A percentile compares a stretch with the other conserved stretches of the same genome.
These are phyloP conservation scores for Fukomys damarensis DNA, from an alignment of 2,113 vertebrate genomes.

Conservation along the genomic window DNA sequence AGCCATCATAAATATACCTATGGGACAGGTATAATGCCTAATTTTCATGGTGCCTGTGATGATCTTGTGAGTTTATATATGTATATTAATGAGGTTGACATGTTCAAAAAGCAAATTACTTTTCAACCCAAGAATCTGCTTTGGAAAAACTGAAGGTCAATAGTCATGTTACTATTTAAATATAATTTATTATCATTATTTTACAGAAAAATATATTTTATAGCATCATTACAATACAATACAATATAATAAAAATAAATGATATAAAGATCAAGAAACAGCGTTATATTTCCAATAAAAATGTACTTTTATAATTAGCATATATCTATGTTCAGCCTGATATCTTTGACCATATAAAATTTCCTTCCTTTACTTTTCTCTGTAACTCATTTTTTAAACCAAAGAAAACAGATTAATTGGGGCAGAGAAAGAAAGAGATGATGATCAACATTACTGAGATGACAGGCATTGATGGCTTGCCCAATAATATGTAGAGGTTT, in stretches of 20 bases:
- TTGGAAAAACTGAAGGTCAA: not conserved
- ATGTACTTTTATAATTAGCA: not conserved
- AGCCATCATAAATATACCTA: not conserved
- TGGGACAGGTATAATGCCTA: not conserved
- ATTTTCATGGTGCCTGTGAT: not conserved
- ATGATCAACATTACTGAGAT: not conserved
- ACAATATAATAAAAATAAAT: not conserved
- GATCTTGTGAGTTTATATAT: not conserved
- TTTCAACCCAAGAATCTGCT: not conserved
- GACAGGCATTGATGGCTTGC: not conserved
- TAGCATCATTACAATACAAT: not conserved
- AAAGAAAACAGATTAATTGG: slow-evolving; percentile 27
- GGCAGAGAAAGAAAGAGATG: not conserved
- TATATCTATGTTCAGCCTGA: not conserved
- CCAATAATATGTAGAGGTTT: not conserved
- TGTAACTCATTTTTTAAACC: not conserved
- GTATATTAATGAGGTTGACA: not conserved
- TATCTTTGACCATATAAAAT: slow-evolving; percentile 2
- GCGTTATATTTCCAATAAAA: not conserved
- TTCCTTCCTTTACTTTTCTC: not conserved
- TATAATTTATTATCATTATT: slow-evolving; percentile 31
- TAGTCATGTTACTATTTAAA: slow-evolving; percentile 21
- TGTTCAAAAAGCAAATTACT: not conserved
- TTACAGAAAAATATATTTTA: not conserved
- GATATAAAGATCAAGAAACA: not conserved